Conservation (phyloP, 2,888 invertebrate genomes). For the Macroteleia sp. region DNA sequence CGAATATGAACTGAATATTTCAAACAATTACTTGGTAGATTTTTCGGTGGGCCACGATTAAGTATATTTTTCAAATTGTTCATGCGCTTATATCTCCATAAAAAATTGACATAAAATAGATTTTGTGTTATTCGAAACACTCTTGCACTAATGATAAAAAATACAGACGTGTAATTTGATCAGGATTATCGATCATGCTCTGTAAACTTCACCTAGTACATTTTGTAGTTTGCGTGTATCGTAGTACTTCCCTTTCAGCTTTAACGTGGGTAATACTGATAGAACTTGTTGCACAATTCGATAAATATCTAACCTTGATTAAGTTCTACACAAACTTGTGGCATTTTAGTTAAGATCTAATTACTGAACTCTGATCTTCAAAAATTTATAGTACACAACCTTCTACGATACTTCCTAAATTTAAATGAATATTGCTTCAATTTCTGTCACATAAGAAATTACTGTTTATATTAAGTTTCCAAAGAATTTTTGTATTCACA, state of each 20-base stretch:
- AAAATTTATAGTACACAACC: too few species aligned
- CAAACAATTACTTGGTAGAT: background rate
- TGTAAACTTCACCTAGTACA: constrained; percentile 21
- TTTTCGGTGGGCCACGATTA: background rate
- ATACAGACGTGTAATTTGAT: background rate
- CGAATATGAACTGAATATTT: background rate
- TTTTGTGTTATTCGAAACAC: too few species aligned
- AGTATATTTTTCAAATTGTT: background rate
- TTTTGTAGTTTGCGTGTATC: constrained; percentile 42
- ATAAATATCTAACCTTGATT: constrained; percentile 50
- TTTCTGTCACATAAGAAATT: too few species aligned
- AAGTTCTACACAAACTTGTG: constrained; percentile 24
- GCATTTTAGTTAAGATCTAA: constrained; percentile 28
- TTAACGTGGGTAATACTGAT: too few species aligned
- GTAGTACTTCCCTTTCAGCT: constrained; percentile 28
- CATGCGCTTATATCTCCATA: background rate
- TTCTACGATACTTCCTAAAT: background rate
- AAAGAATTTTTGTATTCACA: too few species aligned
- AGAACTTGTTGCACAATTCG: constrained; percentile 46
- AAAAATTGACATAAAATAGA: too few species aligned
- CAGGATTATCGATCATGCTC: constrained; percentile 12
- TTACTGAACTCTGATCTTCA: background rate
- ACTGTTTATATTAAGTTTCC: too few species aligned
- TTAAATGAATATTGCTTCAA: too few species aligned
- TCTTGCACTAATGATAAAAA: background rate